Evolutionary conservation across 2,113 vertebrate species (phyloP).

Genomic region (Hippocampus guttulatus): DNA sequence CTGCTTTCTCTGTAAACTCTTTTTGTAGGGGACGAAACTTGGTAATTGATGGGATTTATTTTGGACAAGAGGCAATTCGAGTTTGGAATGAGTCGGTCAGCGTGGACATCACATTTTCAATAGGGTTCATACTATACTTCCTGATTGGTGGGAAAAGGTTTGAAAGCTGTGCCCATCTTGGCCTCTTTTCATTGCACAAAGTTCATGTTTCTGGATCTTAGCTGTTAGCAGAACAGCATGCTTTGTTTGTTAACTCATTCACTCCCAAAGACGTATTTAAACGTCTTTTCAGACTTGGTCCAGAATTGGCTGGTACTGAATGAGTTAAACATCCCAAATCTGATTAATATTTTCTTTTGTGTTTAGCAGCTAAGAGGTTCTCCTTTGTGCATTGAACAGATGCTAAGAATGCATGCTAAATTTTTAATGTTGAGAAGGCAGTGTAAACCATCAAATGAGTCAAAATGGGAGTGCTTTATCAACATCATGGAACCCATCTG

Average conservation of each 20-base stretch:
- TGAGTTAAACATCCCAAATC: slow-evolving; percentile 35
- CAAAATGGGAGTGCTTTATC: slow-evolving; percentile 65
- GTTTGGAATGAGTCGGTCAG: slow-evolving; percentile 50
- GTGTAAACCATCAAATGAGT: slow-evolving; percentile 74
- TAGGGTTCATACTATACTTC: slow-evolving; percentile 80
- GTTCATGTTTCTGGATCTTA: slow-evolving; percentile 53
- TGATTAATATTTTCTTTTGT: slow-evolving; percentile 48
- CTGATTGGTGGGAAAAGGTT: slow-evolving; percentile 62
- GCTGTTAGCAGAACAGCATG: slow-evolving; percentile 38
- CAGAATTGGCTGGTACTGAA: too few species aligned
- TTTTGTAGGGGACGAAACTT: slow-evolving; percentile 25
- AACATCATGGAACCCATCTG: slow-evolving; percentile 7
- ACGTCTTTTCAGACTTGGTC: too few species aligned
- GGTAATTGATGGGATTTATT: slow-evolving; percentile 34
- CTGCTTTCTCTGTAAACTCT: slow-evolving; percentile 75
- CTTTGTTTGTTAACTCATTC: slow-evolving; percentile 40
- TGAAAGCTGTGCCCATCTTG: slow-evolving; percentile 70
- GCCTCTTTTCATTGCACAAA: slow-evolving; percentile 76
- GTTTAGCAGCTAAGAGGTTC: slow-evolving; percentile 40
- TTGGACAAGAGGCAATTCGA: slow-evolving; percentile 27
- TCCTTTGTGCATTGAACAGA: slow-evolving; percentile 74
- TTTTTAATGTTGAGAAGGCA: slow-evolving; percentile 73
- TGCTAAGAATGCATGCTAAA: slow-evolving; percentile 63
- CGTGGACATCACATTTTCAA: slow-evolving; percentile 73
- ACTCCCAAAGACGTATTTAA: too few species aligned